A percentile compares a stretch with the other conserved stretches of the same genome.
Evolutionary conservation across 2,113 vertebrate genomes (phyloP).

Genomic region (Elaphurus davidianus): DNA sequence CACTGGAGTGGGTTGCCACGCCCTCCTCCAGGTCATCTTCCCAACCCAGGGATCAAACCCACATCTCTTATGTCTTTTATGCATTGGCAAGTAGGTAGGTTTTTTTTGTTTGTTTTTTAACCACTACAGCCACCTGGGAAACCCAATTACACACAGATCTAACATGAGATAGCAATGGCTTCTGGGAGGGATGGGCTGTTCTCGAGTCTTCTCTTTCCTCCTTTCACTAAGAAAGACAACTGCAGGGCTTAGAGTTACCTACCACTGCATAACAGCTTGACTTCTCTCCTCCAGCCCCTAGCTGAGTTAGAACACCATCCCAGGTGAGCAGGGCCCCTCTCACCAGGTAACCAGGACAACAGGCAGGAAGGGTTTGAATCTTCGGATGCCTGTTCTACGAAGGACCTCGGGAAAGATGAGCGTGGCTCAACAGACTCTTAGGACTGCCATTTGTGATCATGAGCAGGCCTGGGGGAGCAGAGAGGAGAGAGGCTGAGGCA

Average conservation of each 20-base stretch:
- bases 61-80: neutral
- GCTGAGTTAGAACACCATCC: neutral
- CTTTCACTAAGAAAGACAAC: neutral
- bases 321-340: neutral
- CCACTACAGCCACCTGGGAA: neutral
- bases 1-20: neutral
- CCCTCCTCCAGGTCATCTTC: neutral
- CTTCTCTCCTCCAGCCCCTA: neutral
- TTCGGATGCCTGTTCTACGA: neutral
- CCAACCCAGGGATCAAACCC: neutral
- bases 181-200: neutral
- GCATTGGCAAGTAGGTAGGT: neutral
- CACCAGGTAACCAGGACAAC: neutral
- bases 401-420: neutral
- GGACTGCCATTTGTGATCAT: too few species aligned
- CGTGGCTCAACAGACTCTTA: neutral
- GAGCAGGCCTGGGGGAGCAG: neutral
- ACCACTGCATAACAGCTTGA: neutral
- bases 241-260: neutral
- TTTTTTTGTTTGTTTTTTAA: neutral
- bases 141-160: neutral
- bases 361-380: neutral
- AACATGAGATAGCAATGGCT: neutral
- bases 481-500: fast-evolving
- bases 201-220: too few species aligned